phyloP scores from a whole-genome alignment of 2,797 vertebrate species.

The Octomys mimax region DNA sequence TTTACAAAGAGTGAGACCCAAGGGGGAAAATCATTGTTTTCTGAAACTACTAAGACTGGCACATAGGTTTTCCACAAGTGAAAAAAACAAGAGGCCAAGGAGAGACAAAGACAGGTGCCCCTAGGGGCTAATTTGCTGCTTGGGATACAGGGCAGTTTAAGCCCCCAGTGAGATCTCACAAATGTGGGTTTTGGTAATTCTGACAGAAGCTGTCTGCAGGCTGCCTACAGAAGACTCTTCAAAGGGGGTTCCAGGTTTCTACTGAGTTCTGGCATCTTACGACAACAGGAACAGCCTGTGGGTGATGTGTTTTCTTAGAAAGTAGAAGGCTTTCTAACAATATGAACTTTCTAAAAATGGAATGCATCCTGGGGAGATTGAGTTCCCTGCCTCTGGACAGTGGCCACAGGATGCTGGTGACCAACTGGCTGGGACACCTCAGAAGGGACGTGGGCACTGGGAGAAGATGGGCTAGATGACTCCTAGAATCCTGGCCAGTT shows the following conservation, averaged over 20 bases:
- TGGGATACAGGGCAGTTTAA: background rate
- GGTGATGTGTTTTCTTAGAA: slow-evolving; percentile 72
- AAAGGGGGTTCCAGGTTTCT: background rate
- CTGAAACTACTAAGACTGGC: background rate
- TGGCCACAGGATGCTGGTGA: slow-evolving; percentile 60
- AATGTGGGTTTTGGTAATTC: background rate
- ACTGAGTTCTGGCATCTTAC: background rate
- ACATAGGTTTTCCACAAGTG: slow-evolving; percentile 37
- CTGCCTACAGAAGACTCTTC: background rate
- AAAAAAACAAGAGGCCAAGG: slow-evolving; percentile 28
- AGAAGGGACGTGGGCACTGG: background rate
- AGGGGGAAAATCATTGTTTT: slow-evolving; percentile 37
- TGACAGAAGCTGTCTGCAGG: background rate
- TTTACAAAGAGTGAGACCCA: slow-evolving; percentile 63
- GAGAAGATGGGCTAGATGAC: background rate
- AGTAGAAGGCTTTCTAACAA: slow-evolving; percentile 77
- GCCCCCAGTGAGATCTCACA: slow-evolving; percentile 25
- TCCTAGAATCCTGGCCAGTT: background rate
- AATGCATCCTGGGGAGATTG: slow-evolving; percentile 54
- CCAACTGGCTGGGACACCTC: slow-evolving; percentile 5
- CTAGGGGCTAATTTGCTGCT: background rate
- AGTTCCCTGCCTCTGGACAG: slow-evolving; percentile 68
- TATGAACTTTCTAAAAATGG: slow-evolving; percentile 76
- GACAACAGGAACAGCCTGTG: background rate
- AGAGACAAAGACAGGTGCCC: background rate